A percentile compares a stretch with the other conserved stretches of the same genome.
Evolutionary conservation across 2,888 invertebrate species (phyloP).

Genomic region (Sarcophaga caerulescens): DNA sequence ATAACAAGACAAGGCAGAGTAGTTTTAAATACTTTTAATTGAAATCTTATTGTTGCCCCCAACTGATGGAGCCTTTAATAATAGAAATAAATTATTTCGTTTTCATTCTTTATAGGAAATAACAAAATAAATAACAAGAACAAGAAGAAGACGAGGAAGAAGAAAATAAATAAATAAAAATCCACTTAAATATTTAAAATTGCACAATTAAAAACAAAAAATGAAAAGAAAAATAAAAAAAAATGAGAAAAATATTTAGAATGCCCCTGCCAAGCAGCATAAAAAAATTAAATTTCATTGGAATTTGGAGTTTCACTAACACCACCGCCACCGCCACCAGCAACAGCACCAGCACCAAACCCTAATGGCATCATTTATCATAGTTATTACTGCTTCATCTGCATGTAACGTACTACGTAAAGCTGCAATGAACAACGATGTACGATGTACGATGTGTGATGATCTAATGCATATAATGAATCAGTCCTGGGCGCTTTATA

Average conservation of each 20-base stretch:
- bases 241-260: constrained; percentile 31
- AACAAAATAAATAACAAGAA: no score
- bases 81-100: constrained; percentile 32
- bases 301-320: background rate
- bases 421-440: background rate
- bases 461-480: constrained; percentile 62
- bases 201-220: constrained; percentile 36
- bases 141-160: background rate
- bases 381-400: constrained; percentile 4
- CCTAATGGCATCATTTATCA: constrained; percentile 15
- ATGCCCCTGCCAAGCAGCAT: constrained; percentile 7
- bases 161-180: constrained; percentile 24
- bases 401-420: background rate
- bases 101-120: no score
- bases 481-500: background rate
- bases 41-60: constrained; percentile 7
- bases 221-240: constrained; percentile 8
- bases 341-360: background rate
- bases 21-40: constrained; percentile 45
- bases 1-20: background rate
- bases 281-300: background rate
- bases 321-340: background rate
- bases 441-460: constrained; percentile 29
- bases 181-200: constrained; percentile 50
- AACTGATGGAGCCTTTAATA: constrained; percentile 12